phyloP scores from a whole-genome alignment of 2,113 vertebrate species.

The human (Homo sapiens) region GRCh38 chr1:161581501-161582000 shows the following conservation, averaged over 20 bases:
- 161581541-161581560: slow-evolving; percentile 58
- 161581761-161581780: background rate
- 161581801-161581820: background rate
- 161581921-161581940: background rate
- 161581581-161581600: background rate
- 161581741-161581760: background rate
- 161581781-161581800: background rate
- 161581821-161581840: background rate
- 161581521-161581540: slow-evolving; percentile 63
- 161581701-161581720: background rate
- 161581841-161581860: background rate
- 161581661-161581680: background rate
- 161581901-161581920: background rate
- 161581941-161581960: background rate
- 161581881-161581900: background rate
- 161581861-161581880: background rate
- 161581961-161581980: background rate
- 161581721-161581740: background rate
- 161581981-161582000: background rate
- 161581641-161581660: background rate
- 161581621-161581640: background rate
- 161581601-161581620: background rate
- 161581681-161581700: background rate
- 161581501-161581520: background rate
- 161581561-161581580: background rate